Percentiles rank a stretch among this genome's conserved stretches.
Evolutionary conservation across 2,113 vertebrate species (phyloP).

Genomic region (Myiozetetes cayanensis): DNA sequence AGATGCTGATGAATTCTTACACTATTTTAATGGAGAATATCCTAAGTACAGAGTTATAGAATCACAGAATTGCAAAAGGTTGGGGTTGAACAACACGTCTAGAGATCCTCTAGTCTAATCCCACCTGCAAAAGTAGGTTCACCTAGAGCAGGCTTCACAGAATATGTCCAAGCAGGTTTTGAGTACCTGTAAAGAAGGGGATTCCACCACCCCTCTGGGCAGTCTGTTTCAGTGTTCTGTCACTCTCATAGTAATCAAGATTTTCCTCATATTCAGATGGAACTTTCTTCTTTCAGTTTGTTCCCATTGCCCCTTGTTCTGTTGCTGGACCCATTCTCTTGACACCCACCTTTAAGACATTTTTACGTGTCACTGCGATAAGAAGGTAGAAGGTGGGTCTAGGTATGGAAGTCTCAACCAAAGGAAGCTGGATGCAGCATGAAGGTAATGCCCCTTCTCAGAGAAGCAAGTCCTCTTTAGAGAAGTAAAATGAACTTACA

Average conservation of each 20-base stretch:
- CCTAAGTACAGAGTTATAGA: not conserved
- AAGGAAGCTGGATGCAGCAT: not conserved
- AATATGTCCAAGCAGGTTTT: not conserved
- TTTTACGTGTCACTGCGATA: not conserved
- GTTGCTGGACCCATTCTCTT: fast-evolving
- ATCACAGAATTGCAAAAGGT: not conserved
- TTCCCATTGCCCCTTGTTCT: not conserved
- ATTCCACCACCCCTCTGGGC: too few species aligned
- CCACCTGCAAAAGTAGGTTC: not conserved
- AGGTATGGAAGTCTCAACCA: not conserved
- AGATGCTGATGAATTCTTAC: not conserved
- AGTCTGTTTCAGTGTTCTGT: not conserved
- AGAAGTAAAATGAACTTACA: not conserved
- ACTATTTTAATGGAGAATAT: not conserved
- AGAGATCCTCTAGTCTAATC: not conserved
- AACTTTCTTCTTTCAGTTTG: not conserved
- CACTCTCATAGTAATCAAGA: not conserved
- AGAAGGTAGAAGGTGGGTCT: not conserved
- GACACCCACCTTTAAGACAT: not conserved
- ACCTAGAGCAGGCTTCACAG: not conserved
- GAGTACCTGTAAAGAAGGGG: not conserved
- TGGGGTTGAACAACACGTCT: not conserved
- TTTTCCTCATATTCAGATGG: not conserved
- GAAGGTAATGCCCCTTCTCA: not conserved
- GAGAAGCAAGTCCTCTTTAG: not conserved